Conservation (phyloP, 2,113 vertebrate genomes). For the Brachirus orientalis region DNA sequence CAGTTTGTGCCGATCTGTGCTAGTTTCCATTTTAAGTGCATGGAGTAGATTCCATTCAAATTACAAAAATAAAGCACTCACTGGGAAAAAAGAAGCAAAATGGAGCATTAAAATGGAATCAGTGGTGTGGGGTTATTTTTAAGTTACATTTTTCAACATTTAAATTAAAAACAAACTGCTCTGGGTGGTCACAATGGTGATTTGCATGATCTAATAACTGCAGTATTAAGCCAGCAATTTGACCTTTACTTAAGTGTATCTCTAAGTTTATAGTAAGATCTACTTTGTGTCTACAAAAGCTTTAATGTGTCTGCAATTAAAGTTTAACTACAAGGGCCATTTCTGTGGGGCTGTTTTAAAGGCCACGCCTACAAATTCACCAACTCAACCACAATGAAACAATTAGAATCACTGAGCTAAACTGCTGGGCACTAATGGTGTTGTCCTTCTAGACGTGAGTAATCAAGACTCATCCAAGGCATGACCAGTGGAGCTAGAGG, state of each 20-base stretch:
- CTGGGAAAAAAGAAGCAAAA: slow-evolving; percentile 8
- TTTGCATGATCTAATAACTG: slow-evolving; percentile 32
- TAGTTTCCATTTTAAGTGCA: slow-evolving; percentile 54
- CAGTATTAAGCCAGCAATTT: slow-evolving; percentile 16
- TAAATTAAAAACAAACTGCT: slow-evolving; percentile 15
- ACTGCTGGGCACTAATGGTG: slow-evolving; percentile 66
- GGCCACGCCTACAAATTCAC: slow-evolving; percentile 66
- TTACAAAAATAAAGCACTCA: slow-evolving; percentile 23
- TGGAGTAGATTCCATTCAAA: slow-evolving; percentile 35
- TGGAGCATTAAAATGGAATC: slow-evolving; percentile 17
- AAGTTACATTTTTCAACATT: slow-evolving; percentile 3
- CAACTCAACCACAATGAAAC: slow-evolving; percentile 71
- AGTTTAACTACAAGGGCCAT: slow-evolving; percentile 70
- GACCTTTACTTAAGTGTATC: slow-evolving; percentile 43
- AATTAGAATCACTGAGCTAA: slow-evolving; percentile 70
- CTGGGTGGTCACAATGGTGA: slow-evolving; percentile 29
- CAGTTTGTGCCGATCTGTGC: slow-evolving; percentile 38
- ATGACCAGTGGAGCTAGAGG: slow-evolving; percentile 51
- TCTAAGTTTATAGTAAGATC: slow-evolving; percentile 56
- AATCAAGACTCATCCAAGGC: slow-evolving; percentile 67
- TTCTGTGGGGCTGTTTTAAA: slow-evolving; percentile 58
- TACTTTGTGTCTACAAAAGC: slow-evolving; percentile 65
- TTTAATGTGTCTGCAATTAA: slow-evolving; percentile 76
- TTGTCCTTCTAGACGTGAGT: slow-evolving; percentile 60
- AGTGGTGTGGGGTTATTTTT: not conserved